Percentiles rank a stretch among this genome's conserved stretches.
phyloP scores from a whole-genome alignment of 2,797 vertebrate species.

The Coccyzus lansbergi region DNA sequence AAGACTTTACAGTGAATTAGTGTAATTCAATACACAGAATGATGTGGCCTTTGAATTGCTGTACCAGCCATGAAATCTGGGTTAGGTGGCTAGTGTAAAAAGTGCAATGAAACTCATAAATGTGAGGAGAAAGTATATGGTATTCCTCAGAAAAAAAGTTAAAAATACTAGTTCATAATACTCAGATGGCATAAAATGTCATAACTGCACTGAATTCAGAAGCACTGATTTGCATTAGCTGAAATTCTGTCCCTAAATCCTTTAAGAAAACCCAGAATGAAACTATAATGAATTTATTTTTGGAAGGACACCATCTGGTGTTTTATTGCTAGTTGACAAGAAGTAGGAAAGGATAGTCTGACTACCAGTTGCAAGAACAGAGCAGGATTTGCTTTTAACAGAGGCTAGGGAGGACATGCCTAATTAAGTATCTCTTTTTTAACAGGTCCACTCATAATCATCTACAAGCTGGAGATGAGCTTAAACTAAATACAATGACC shows the following conservation, averaged over 20 bases:
- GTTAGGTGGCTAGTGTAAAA: background rate
- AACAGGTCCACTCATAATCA: background rate
- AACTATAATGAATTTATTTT: constrained; percentile 71
- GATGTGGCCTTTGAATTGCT: background rate
- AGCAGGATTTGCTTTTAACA: constrained; percentile 20
- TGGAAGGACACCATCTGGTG: constrained; percentile 68
- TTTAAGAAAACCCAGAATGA: constrained; percentile 63
- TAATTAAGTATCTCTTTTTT: constrained; percentile 24
- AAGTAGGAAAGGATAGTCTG: constrained; percentile 55
- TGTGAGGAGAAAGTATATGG: background rate
- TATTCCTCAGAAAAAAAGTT: constrained; percentile 12
- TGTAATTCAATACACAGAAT: background rate
- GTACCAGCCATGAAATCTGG: background rate
- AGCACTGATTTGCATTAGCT: constrained; percentile 1
- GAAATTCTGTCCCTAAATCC: constrained; percentile 57
- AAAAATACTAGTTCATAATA: constrained; percentile 30
- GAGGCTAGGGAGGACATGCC: background rate
- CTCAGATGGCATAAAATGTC: constrained; percentile 41
- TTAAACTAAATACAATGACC: constrained; percentile 19
- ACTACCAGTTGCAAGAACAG: constrained; percentile 13
- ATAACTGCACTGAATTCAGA: constrained; percentile 8
- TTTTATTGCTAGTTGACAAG: constrained; percentile 66
- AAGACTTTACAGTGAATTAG: constrained; percentile 15
- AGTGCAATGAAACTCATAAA: background rate
- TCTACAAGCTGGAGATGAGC: background rate